Percentiles rank a stretch among this genome's conserved stretches.
These are phyloP conservation scores for Hypolimnas misippus DNA, from an alignment of 2,888 invertebrate species.

Conservation along the genomic window DNA sequence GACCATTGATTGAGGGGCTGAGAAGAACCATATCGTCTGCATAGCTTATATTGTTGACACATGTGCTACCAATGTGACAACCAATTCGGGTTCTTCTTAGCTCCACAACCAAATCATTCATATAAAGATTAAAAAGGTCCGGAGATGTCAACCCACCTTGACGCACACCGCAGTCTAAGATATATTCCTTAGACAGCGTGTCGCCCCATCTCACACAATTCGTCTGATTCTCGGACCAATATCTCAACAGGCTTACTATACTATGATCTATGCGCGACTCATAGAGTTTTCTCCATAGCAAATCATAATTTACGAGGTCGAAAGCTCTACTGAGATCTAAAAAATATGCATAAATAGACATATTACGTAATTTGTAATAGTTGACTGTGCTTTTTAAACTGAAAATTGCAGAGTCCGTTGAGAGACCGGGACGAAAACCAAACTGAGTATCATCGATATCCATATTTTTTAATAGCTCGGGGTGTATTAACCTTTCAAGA, in stretches of 20 bases:
- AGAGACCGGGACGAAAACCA: conserved; percentile 40
- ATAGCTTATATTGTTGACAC: conserved; percentile 9
- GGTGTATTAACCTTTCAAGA: conserved; percentile 37
- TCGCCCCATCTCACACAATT: conserved; percentile 40
- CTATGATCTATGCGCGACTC: conserved; percentile 13
- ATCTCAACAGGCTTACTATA: conserved; percentile 24
- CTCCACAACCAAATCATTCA: conserved; percentile 2
- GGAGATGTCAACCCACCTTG: conserved; percentile 35
- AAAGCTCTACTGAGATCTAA: conserved; percentile 38
- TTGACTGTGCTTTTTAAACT: conserved; percentile 34
- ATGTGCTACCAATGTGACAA: neutral
- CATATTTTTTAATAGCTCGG: neutral
- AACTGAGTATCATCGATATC: conserved; percentile 24
- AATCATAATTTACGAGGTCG: conserved; percentile 34
- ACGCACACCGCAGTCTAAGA: conserved; percentile 37
- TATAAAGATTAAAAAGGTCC: neutral
- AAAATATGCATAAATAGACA: conserved; percentile 14
- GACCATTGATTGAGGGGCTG: neutral
- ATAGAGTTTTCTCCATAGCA: conserved; percentile 34
- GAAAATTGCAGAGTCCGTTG: conserved; percentile 40
- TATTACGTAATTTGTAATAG: conserved; percentile 13
- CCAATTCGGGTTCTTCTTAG: neutral
- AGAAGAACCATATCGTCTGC: conserved; percentile 17
- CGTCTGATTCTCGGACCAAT: conserved; percentile 41
- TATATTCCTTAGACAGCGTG: conserved; percentile 23